Percentiles rank a stretch among this genome's conserved stretches.
These are phyloP conservation scores for Telenomus remus DNA, from an alignment of 1,140 invertebrate species.

Conservation along the genomic window DNA sequence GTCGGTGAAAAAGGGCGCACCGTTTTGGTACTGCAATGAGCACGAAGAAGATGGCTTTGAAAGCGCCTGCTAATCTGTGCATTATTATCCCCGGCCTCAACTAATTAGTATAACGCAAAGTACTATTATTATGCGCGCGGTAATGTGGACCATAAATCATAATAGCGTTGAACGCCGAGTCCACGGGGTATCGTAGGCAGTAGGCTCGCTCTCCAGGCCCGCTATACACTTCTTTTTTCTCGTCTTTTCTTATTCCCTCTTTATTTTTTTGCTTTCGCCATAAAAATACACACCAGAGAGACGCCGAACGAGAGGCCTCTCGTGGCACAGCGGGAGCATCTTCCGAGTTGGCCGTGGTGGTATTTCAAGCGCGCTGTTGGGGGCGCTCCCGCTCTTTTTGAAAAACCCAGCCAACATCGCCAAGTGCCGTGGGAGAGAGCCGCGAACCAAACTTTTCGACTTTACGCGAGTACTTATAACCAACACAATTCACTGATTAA, in stretches of 20 bases:
- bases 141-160: slow-evolving; percentile 49
- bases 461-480: slow-evolving; percentile 43
- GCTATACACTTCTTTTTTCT: slow-evolving; percentile 3
- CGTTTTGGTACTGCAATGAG: no score
- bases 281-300: slow-evolving; percentile 49
- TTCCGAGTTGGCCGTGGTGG: slow-evolving; percentile 50
- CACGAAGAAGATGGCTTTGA: no score
- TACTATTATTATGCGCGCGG: slow-evolving; percentile 46
- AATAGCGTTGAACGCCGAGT: slow-evolving; percentile 52
- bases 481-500: slow-evolving; percentile 52
- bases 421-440: slow-evolving; percentile 64
- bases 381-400: slow-evolving; percentile 60
- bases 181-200: slow-evolving; percentile 43
- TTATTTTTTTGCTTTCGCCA: slow-evolving; percentile 33
- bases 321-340: slow-evolving; percentile 58
- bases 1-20: background rate
- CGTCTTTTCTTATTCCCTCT: slow-evolving; percentile 1
- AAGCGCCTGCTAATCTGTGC: slow-evolving; percentile 18
- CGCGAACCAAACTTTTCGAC: slow-evolving; percentile 48
- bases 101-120: slow-evolving; percentile 51
- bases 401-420: slow-evolving; percentile 38
- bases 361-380: slow-evolving; percentile 67
- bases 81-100: slow-evolving; percentile 31
- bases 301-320: slow-evolving; percentile 44
- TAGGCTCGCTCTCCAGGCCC: slow-evolving; percentile 30